A percentile compares a stretch with the other conserved stretches of the same genome.
Evolutionary conservation across 2,797 vertebrate species (phyloP).

Genomic region (Hapalemur alaotrensis): DNA sequence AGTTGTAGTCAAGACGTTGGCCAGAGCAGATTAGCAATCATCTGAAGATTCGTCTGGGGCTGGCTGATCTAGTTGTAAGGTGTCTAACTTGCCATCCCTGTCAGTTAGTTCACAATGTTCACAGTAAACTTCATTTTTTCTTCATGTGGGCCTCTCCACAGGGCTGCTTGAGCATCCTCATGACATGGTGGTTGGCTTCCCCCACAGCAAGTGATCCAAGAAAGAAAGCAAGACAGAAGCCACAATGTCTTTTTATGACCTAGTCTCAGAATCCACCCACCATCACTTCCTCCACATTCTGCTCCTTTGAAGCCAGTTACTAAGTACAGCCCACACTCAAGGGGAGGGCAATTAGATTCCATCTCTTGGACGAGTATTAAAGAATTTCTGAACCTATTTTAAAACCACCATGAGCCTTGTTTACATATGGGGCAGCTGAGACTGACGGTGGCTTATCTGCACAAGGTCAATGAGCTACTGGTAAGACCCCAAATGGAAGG

Average conservation of each 20-base stretch:
- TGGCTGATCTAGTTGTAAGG: not conserved
- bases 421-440: not conserved
- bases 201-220: not conserved
- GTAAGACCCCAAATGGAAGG: not conserved
- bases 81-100: not conserved
- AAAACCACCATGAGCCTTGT: not conserved
- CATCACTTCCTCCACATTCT: not conserved
- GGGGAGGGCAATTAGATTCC: not conserved
- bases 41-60: not conserved
- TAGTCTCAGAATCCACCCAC: not conserved
- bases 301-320: not conserved
- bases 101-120: not conserved
- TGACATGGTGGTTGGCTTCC: not conserved
- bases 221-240: not conserved
- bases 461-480: not conserved
- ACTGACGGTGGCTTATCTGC: not conserved
- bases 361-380: not conserved
- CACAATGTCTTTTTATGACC: not conserved
- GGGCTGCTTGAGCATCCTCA: not conserved
- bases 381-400: not conserved
- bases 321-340: not conserved
- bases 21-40: not conserved
- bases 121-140: not conserved
- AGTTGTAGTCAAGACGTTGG: not conserved
- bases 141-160: not conserved